These are phyloP conservation scores for Salvelinus fontinalis DNA, from an alignment of 2,113 vertebrate species.

Conservation along the genomic window DNA sequence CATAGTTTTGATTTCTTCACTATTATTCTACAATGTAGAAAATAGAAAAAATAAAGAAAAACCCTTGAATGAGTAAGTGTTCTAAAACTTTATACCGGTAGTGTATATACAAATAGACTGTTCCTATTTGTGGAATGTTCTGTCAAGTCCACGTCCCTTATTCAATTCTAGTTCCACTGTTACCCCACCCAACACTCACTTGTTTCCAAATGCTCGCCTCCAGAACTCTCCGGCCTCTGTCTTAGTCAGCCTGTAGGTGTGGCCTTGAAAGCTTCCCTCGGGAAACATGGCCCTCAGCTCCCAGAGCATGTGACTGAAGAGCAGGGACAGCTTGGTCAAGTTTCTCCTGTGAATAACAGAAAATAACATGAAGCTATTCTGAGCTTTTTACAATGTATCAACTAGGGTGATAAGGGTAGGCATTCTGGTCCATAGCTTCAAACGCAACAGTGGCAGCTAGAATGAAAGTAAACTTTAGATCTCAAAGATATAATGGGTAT, in stretches of 20 bases:
- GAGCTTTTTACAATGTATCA: background rate
- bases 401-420: background rate
- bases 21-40: too few relatives aligned
- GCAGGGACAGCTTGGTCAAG: constrained; percentile 82
- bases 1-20: too few relatives aligned
- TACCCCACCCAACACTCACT: constrained; percentile 62
- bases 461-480: background rate
- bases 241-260: constrained; percentile 72
- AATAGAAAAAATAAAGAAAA: too few relatives aligned
- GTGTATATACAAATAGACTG: too few relatives aligned
- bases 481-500: background rate
- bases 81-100: too few relatives aligned
- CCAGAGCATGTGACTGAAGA: constrained; percentile 85
- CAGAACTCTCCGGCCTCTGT: constrained; percentile 79
- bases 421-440: background rate
- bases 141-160: background rate
- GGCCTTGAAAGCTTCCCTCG: constrained; percentile 72
- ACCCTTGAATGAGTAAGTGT: too few relatives aligned
- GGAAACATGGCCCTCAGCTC: constrained; percentile 81
- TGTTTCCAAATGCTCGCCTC: constrained; percentile 72
- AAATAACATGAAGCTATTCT: background rate
- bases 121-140: background rate
- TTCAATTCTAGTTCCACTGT: background rate
- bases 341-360: constrained; percentile 71
- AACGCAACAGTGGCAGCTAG: background rate